A percentile compares a stretch with the other conserved stretches of the same genome.
Conservation (phyloP, 2,797 vertebrate genomes). For the Lepus oiostolus region DNA sequence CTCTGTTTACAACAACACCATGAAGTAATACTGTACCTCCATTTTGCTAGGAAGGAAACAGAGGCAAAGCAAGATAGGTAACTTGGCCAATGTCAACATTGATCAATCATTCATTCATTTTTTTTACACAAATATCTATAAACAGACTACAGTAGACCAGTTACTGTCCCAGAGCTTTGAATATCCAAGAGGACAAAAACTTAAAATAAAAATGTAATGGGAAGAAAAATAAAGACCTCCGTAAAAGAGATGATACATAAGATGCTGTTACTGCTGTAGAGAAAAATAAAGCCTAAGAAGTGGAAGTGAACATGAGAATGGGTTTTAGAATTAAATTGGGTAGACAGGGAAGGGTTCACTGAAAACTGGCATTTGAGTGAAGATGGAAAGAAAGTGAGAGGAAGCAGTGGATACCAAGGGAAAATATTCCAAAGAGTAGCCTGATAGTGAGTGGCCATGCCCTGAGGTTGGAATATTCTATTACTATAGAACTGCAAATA, state of each 20-base stretch:
- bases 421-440: neutral
- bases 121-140: neutral
- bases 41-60: neutral
- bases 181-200: neutral
- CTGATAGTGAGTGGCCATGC: neutral
- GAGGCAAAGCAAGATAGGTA: slow-evolving; percentile 20
- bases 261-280: neutral
- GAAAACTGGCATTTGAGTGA: neutral
- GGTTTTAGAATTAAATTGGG: neutral
- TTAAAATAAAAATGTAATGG: neutral
- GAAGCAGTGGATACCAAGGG: neutral
- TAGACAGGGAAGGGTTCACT: neutral
- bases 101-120: neutral
- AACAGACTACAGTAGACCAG: neutral
- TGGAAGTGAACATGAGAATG: neutral
- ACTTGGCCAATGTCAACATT: neutral
- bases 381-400: neutral
- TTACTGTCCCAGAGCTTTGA: neutral
- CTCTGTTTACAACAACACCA: neutral
- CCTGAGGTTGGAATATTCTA: neutral
- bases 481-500: neutral
- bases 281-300: neutral
- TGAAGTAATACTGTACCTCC: neutral
- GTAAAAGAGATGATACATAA: neutral
- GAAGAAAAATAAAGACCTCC: neutral